Evolutionary conservation across 1,140 invertebrate genomes (phyloP).

Genomic region (Monomorium pharaonis): DNA sequence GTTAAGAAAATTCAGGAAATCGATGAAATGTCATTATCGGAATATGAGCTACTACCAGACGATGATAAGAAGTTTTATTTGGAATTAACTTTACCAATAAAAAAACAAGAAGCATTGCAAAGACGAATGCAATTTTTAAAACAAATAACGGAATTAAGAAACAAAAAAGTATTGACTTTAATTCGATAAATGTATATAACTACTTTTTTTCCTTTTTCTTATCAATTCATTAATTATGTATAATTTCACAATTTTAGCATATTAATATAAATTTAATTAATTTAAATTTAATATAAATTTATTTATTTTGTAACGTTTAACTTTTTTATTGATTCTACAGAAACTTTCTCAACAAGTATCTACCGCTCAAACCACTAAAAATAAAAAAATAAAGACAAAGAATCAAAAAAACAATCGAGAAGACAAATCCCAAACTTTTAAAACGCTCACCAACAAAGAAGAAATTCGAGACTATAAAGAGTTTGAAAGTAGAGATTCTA

Average conservation of each 20-base stretch:
- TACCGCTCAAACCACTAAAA: not conserved
- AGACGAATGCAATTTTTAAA: constrained; percentile 58
- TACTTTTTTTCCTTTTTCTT: not conserved
- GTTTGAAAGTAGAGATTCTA: constrained; percentile 16
- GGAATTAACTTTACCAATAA: constrained; percentile 57
- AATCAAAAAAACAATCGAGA: not conserved
- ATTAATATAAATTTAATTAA: no score
- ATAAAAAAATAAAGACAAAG: constrained; percentile 1
- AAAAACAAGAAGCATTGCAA: constrained; percentile 54
- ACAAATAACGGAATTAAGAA: constrained; percentile 35
- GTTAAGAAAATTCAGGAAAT: constrained; percentile 60
- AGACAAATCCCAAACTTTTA: constrained; percentile 1
- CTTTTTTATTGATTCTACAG: not conserved
- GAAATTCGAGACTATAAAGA: not conserved
- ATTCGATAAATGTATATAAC: not conserved
- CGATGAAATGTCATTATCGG: constrained; percentile 72
- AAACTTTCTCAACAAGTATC: not conserved
- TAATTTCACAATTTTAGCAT: not conserved
- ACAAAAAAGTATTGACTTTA: constrained; percentile 16
- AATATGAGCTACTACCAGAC: constrained; percentile 71
- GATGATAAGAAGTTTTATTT: constrained; percentile 70
- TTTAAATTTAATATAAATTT: constrained; percentile 5
- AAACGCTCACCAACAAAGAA: not conserved
- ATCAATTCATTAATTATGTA: not conserved
- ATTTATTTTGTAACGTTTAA: not conserved